Evolutionary conservation across 2,797 vertebrate species (phyloP).

Genomic region (Chromis chromis): DNA sequence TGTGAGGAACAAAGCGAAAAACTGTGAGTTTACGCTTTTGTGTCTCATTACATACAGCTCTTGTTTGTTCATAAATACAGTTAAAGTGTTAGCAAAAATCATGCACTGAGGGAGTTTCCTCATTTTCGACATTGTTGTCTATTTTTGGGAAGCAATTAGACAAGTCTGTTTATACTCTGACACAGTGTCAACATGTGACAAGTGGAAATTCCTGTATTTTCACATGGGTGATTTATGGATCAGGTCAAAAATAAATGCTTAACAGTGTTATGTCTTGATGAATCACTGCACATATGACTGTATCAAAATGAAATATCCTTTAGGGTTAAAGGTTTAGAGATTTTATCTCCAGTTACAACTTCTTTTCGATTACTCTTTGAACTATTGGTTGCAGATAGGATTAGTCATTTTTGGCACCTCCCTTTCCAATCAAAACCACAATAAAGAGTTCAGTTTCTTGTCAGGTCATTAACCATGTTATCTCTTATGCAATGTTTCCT

Average conservation of each 20-base stretch:
- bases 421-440: constrained; percentile 8
- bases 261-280: neutral
- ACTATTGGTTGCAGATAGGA: neutral
- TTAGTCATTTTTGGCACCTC: constrained; percentile 4
- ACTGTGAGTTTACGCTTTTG: constrained; percentile 69
- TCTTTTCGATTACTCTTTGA: neutral
- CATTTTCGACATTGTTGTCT: neutral
- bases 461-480: neutral
- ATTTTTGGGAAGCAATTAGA: constrained; percentile 28
- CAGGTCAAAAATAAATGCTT: neutral
- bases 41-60: neutral
- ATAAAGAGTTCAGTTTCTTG: neutral
- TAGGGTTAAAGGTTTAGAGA: constrained; percentile 37
- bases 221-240: constrained; percentile 3
- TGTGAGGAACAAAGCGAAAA: constrained; percentile 78
- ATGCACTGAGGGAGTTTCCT: neutral
- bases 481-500: constrained; percentile 27
- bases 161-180: constrained; percentile 26
- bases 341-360: constrained; percentile 36
- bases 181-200: neutral
- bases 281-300: neutral
- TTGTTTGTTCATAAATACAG: neutral
- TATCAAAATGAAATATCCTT: neutral
- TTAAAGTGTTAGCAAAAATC: neutral
- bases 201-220: constrained; percentile 13